phyloP scores from a whole-genome alignment of 2,888 invertebrate genomes.

The Eumacrocentrus americanus region DNA sequence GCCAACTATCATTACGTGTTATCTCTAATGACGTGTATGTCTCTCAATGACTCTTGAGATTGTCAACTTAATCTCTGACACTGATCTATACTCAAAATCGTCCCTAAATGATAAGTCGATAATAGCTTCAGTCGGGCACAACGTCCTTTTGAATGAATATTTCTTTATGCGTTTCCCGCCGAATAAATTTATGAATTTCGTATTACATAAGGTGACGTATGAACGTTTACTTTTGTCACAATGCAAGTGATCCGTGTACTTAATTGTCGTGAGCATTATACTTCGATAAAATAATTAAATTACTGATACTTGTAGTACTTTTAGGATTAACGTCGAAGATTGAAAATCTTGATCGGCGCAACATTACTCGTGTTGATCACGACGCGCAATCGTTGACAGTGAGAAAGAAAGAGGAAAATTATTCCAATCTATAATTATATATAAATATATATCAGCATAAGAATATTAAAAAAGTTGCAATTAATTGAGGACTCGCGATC shows the following conservation, averaged over 20 bases:
- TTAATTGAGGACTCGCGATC: too few relatives aligned
- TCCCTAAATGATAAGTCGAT: too few relatives aligned
- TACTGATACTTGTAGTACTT: background rate
- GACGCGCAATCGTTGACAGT: slow-evolving; percentile 8
- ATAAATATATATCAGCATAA: background rate
- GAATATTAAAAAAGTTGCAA: background rate
- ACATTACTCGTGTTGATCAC: slow-evolving; percentile 17
- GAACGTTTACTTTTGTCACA: background rate
- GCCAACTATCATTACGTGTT: too few relatives aligned
- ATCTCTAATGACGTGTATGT: too few relatives aligned
- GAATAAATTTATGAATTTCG: background rate
- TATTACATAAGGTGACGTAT: background rate
- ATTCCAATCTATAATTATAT: too few relatives aligned
- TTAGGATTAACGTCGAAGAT: background rate
- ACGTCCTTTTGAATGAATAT: background rate
- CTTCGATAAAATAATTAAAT: slow-evolving; percentile 27
- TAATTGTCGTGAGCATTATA: slow-evolving; percentile 32
- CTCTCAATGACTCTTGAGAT: too few relatives aligned
- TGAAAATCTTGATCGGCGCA: background rate
- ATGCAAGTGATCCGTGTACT: slow-evolving; percentile 35
- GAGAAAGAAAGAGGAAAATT: background rate
- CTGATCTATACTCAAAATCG: too few relatives aligned
- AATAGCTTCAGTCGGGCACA: background rate
- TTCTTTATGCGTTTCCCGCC: background rate
- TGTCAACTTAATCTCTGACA: too few relatives aligned